These are phyloP conservation scores for Drosophila tristis DNA, from an alignment of 1,140 invertebrate species.

Conservation along the genomic window DNA sequence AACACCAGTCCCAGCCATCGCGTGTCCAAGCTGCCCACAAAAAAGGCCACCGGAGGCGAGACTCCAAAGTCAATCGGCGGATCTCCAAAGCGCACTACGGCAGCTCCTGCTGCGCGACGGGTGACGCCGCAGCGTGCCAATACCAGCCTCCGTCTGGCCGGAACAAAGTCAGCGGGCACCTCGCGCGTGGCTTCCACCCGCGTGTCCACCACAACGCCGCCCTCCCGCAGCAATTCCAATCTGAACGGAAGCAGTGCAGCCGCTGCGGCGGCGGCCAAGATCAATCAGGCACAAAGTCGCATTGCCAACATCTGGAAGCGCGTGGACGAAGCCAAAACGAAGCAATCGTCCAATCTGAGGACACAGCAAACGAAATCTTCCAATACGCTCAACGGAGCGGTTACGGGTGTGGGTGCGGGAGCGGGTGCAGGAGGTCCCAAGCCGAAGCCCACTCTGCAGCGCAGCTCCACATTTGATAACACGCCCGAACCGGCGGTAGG, in stretches of 20 bases:
- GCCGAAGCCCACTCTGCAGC: conserved; percentile 83
- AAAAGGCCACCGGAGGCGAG: conserved; percentile 57
- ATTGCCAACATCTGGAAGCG: conserved; percentile 95
- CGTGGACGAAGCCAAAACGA: conserved; percentile 88
- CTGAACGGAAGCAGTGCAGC: conserved; percentile 77
- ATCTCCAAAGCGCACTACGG: conserved; percentile 43
- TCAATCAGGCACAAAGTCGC: conserved; percentile 91
- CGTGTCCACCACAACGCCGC: conserved; percentile 87
- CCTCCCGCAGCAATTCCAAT: conserved; percentile 86
- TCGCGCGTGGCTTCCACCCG: conserved; percentile 79
- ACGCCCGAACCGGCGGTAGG: conserved; percentile 76
- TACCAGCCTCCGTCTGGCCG: conserved; percentile 78
- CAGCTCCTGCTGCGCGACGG: conserved; percentile 17
- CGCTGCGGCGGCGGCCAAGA: conserved; percentile 64
- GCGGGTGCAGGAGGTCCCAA: conserved; percentile 8
- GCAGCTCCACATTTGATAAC: conserved; percentile 90
- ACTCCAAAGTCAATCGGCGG: conserved; percentile 33
- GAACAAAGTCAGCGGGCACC: conserved; percentile 54
- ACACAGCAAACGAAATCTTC: conserved; percentile 74
- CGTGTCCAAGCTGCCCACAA: conserved; percentile 76
- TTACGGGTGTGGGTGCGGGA: not conserved
- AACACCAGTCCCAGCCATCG: conserved; percentile 84
- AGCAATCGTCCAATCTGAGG: conserved; percentile 51
- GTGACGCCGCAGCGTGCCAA: conserved; percentile 85
- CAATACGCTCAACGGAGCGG: conserved; percentile 52